These are phyloP conservation scores for Pycnomerus fuliginosus DNA, from an alignment of 2,888 invertebrate species.

Conservation along the genomic window DNA sequence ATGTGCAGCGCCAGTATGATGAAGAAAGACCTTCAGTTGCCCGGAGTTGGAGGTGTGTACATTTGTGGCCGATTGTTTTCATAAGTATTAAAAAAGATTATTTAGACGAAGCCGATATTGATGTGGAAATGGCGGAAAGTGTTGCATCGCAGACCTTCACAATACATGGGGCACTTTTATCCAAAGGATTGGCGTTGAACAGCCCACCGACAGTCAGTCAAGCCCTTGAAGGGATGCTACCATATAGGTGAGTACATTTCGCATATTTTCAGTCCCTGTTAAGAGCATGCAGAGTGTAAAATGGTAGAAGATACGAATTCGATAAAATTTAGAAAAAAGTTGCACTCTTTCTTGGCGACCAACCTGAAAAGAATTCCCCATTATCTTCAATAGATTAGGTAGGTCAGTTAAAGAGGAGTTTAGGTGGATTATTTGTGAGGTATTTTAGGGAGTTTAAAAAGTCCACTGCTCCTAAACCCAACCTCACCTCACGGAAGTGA, in stretches of 20 bases:
- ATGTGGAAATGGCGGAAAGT: constrained; percentile 71
- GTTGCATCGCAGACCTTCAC: constrained; percentile 59
- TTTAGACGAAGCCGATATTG: constrained; percentile 66
- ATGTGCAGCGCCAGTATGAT: constrained; percentile 89
- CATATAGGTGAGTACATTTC: constrained; percentile 80
- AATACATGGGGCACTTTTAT: constrained; percentile 71
- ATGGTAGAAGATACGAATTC: too few relatives aligned
- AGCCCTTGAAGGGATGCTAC: constrained; percentile 84
- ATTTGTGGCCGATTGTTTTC: not conserved
- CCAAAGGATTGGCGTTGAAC: constrained; percentile 86
- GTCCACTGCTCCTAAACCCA: too few relatives aligned
- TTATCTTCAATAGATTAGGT: too few relatives aligned
- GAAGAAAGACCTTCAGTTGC: constrained; percentile 75
- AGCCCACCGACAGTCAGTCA: constrained; percentile 86
- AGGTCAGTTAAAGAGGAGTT: too few relatives aligned
- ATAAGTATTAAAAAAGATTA: constrained; percentile 1
- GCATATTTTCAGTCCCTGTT: too few relatives aligned
- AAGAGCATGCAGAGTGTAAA: too few relatives aligned
- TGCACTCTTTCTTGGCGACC: too few relatives aligned
- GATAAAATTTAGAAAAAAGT: too few relatives aligned
- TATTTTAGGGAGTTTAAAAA: too few relatives aligned
- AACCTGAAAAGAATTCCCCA: too few relatives aligned
- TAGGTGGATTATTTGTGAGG: too few relatives aligned
- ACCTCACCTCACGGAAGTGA: too few relatives aligned
- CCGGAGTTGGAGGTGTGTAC: constrained; percentile 56